Evolutionary conservation across 1,140 invertebrate species (phyloP), one percentile per base, ranked within the genome.

Genomic region (Drosophila azteca): DNA sequence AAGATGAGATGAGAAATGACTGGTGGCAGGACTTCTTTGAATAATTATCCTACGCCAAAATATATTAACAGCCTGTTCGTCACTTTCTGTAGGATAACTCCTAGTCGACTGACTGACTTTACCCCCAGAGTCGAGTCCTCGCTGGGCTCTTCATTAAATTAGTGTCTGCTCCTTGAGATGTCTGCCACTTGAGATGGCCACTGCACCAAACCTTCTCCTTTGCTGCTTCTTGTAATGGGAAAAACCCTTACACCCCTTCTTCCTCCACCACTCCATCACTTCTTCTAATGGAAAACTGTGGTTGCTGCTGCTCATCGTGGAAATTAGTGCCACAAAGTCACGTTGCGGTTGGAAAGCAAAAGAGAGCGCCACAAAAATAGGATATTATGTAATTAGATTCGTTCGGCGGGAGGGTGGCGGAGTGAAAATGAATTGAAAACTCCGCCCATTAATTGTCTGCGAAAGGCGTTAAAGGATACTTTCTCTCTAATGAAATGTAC

Each of bases 361-460:
- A 20, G 13, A 54, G 22, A 51, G 17, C 15, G 35, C 46, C 43
- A 52, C 65, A 75, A 68, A 75, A 68, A 67, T n/a, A 74, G 62
- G 58, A 59, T 65, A 68, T 87, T 85, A 81, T 64, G 49, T 87
- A 85, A 87, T 87, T 85, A 79, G 62, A 39, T 53, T 63, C 46
- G 43, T 24, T 29, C 24, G 35, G 41, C 48, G 53, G 17, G 17
- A 1, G 17, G 17, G 17, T 20, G 17, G 17, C 1, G 17, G 17
- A 20, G 17, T 20, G 17, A 20, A 20, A 20, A 20, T 20, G 0
- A 20, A 1, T 20, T 20, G 0, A 20, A 20, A 20, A 1, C 17
- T 20, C 17, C 17, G 17, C 17, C 17, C 1, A 20, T 20, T 20
- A 20, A 20, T 20, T 20, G 17, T 20, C 17, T 20, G 17, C 17